phyloP scores from a whole-genome alignment of 2,888 invertebrate genomes.

The Apodemia zela region DNA sequence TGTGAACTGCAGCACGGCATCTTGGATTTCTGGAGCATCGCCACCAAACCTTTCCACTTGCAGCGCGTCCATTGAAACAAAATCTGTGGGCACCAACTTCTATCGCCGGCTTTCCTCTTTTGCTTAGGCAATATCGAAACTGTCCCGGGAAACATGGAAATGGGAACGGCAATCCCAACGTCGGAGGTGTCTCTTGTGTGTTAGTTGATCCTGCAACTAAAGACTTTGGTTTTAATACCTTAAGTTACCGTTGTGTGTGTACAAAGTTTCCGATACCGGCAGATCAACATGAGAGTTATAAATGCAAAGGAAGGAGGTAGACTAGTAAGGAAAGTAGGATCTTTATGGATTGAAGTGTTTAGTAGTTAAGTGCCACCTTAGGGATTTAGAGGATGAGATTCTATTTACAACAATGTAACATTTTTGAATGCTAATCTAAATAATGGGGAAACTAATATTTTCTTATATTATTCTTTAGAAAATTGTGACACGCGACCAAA shows the following conservation, averaged over 20 bases:
- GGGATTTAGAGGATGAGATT: no score
- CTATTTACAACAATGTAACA: not conserved
- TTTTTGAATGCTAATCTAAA: not conserved
- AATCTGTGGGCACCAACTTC: constrained; percentile 74
- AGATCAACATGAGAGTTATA: no score
- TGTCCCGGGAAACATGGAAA: constrained; percentile 74
- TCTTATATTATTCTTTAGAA: not conserved
- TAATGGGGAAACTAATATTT: not conserved
- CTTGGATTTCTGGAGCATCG: constrained; percentile 73
- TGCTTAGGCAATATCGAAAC: constrained; percentile 73
- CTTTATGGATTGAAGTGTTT: not conserved
- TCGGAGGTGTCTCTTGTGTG: constrained; percentile 54
- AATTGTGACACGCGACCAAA: not conserved
- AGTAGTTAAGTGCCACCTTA: not conserved
- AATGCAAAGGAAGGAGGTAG: no score
- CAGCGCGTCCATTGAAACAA: constrained; percentile 73
- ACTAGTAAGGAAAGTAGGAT: no score
- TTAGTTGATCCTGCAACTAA: constrained; percentile 63
- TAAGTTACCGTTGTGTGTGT: not conserved
- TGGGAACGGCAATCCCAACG: constrained; percentile 68
- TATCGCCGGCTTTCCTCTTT: constrained; percentile 72
- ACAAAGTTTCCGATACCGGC: not conserved
- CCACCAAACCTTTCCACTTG: constrained; percentile 76
- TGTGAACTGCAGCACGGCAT: constrained; percentile 72
- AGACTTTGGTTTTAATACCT: constrained; percentile 42